phyloP scores from a whole-genome alignment of 2,888 invertebrate genomes.

The Ennomos quercinarius region DNA sequence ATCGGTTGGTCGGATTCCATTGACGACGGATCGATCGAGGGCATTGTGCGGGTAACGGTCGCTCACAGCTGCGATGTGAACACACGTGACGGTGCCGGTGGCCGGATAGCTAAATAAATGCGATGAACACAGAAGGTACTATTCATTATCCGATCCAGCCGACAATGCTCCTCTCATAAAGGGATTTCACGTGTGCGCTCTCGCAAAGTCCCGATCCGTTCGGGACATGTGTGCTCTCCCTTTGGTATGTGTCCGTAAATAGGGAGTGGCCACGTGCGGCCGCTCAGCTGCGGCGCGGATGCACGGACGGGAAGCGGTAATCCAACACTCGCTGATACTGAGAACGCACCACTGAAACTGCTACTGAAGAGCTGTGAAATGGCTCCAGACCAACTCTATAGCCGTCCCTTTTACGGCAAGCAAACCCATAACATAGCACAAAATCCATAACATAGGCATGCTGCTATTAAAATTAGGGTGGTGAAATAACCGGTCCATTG shows the following conservation, averaged over 20 bases:
- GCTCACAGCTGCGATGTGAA: conserved; percentile 82
- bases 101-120: conserved; percentile 85
- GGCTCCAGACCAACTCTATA: conserved; percentile 1
- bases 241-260: conserved; percentile 83
- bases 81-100: conserved; percentile 81
- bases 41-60: conserved; percentile 85
- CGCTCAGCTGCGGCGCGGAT: conserved; percentile 84
- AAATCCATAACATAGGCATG: conserved; percentile 17
- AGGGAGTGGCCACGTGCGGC: conserved; percentile 85
- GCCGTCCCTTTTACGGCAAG: neutral
- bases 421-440: conserved; percentile 12
- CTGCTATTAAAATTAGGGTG: conserved; percentile 52
- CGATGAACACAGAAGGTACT: conserved; percentile 73
- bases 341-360: conserved; percentile 62
- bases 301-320: conserved; percentile 82
- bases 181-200: conserved; percentile 84
- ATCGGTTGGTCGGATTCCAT: conserved; percentile 77
- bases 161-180: conserved; percentile 83
- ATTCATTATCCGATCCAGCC: conserved; percentile 80
- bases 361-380: conserved; percentile 42
- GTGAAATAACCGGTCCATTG: conserved; percentile 67
- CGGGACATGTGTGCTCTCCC: conserved; percentile 84
- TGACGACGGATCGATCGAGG: conserved; percentile 82
- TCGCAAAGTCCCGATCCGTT: conserved; percentile 83
- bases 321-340: conserved; percentile 77